A percentile compares a stretch with the other conserved stretches of the same genome.
Evolutionary conservation across 2,113 vertebrate genomes (phyloP).

Genomic region (Cololabis saira): DNA sequence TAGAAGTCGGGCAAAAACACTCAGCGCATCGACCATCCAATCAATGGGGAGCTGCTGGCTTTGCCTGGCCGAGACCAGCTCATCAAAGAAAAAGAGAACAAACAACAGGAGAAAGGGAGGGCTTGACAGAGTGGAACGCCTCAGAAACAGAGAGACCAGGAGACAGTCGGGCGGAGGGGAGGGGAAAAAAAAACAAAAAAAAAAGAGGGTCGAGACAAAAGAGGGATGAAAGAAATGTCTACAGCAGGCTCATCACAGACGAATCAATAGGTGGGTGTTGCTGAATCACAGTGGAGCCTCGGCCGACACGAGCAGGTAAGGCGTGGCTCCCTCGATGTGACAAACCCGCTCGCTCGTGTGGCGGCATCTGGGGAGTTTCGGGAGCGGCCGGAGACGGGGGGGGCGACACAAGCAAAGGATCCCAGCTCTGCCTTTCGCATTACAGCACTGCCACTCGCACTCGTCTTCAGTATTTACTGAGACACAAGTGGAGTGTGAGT

Average conservation of each 20-base stretch:
- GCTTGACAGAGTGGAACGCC: constrained; percentile 66
- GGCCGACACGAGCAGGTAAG: constrained; percentile 43
- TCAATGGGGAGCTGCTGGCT: constrained; percentile 72
- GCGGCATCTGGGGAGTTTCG: constrained; percentile 17
- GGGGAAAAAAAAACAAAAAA: too few species aligned
- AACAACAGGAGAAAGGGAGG: constrained; percentile 59
- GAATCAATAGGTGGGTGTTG: constrained; percentile 54
- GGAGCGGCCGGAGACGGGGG: constrained; percentile 25
- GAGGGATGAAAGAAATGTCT: constrained; percentile 51
- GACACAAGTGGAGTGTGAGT: constrained; percentile 25
- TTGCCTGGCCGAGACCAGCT: constrained; percentile 58
- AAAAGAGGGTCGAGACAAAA: constrained; percentile 30
- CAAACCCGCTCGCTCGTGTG: constrained; percentile 8
- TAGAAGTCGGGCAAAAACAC: constrained; percentile 64
- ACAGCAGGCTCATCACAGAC: constrained; percentile 49
- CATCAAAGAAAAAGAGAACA: constrained; percentile 73
- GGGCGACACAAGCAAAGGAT: constrained; percentile 24
- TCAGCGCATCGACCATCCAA: constrained; percentile 77
- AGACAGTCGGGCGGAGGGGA: constrained; percentile 1
- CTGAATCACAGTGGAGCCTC: constrained; percentile 40
- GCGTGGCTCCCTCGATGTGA: constrained; percentile 23
- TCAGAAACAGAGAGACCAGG: constrained; percentile 54
- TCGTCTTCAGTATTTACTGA: constrained; percentile 19
- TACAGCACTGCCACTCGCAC: not conserved
- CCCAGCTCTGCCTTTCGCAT: constrained; percentile 34